phyloP scores from a whole-genome alignment of 2,113 vertebrate genomes.

The Candoia aspera region DNA sequence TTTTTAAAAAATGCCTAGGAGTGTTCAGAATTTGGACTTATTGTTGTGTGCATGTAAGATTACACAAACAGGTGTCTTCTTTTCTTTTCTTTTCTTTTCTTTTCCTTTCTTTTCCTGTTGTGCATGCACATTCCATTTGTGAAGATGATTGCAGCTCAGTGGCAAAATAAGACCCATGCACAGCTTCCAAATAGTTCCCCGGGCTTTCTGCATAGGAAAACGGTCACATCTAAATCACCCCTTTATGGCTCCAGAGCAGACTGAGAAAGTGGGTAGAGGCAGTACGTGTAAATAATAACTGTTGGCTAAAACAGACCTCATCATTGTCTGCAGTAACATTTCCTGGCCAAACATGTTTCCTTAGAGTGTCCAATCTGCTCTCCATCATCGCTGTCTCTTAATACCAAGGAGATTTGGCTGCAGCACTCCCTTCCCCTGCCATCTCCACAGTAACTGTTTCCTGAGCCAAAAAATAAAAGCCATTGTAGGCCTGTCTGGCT shows the following conservation, averaged over 20 bases:
- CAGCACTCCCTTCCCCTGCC: conserved; percentile 25
- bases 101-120: background rate
- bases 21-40: background rate
- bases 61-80: background rate
- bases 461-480: conserved; percentile 60
- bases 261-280: conserved; percentile 11
- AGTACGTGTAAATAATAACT: background rate
- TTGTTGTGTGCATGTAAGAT: background rate
- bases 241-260: background rate
- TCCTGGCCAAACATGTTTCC: conserved; percentile 20
- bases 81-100: no score
- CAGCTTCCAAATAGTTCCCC: background rate
- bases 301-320: conserved; percentile 24
- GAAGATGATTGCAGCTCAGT: background rate
- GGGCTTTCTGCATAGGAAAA: background rate
- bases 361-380: conserved; percentile 45
- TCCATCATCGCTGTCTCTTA: conserved; percentile 32
- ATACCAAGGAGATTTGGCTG: conserved; percentile 38
- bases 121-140: background rate
- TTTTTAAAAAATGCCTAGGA: background rate
- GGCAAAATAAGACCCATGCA: background rate
- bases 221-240: background rate
- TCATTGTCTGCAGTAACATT: conserved; percentile 7
- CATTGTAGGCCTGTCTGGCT: conserved; percentile 71
- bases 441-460: conserved; percentile 50